Conservation (phyloP, 1,140 invertebrate species). For the Ostrea edulis region DNA sequence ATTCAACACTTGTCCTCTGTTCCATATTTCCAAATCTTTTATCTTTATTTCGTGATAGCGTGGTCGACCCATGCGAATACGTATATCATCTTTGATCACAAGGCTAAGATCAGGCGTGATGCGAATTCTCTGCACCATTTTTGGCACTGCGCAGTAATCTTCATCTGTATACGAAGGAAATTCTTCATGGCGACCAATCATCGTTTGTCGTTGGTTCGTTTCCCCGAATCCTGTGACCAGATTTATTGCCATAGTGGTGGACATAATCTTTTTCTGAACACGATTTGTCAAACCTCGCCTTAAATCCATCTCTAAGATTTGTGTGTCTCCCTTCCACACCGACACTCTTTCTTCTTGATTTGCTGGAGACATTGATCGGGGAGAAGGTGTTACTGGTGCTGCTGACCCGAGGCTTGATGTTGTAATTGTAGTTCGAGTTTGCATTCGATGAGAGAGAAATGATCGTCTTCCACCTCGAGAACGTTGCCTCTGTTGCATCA, state of each 20-base stretch:
- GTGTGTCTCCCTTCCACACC: constrained; percentile 68
- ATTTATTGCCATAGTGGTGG: constrained; percentile 64
- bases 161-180: constrained; percentile 64
- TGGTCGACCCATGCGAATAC: constrained; percentile 71
- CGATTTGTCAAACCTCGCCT: constrained; percentile 66
- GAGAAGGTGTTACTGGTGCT: constrained; percentile 43
- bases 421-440: neutral
- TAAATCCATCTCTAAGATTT: constrained; percentile 70
- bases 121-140: constrained; percentile 68
- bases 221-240: constrained; percentile 69
- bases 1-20: constrained; percentile 64
- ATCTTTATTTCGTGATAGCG: constrained; percentile 70
- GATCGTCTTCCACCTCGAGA: constrained; percentile 17
- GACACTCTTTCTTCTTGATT: constrained; percentile 53
- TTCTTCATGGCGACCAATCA: constrained; percentile 60
- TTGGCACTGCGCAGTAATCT: constrained; percentile 61
- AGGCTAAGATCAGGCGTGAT: constrained; percentile 71
- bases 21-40: constrained; percentile 67
- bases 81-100: constrained; percentile 70
- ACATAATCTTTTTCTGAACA: constrained; percentile 64
- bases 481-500: constrained; percentile 32
- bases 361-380: constrained; percentile 16
- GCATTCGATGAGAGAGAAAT: neutral
- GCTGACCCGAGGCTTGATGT: constrained; percentile 42
- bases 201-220: constrained; percentile 54